Base-by-base conservation (phyloP, 1,140 invertebrate genomes). In the Eufriesea mexicana region DNA sequence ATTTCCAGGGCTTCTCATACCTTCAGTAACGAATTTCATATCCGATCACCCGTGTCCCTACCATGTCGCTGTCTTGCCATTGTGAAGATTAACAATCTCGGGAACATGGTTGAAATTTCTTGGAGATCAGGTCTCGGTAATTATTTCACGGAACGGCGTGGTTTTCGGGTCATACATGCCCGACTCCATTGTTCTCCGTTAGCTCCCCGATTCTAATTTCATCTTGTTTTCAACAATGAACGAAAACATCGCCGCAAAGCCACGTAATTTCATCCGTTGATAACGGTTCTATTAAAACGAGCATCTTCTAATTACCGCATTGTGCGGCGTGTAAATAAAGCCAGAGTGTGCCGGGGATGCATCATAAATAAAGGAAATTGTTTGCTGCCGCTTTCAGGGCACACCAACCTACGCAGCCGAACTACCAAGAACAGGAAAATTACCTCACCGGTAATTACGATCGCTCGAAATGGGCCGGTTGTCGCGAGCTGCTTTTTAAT, bases 221-320 rank as follows among this genome's bases (percentile, higher is more conserved):
- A 88, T 88, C 86, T 76, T 85, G 87, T 88, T 87, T 85, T 73
- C 79, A 78, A 73, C 70, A 55, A 49, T 70, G 79, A 83, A 87
- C 76, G 83, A 70, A 85, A 83, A 83, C 74, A 70, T 59, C 67
- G 42, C 55, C 76, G 75, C 54, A 74, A 82, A 84, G 70, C 83
- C 59, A 66, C 57, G 71, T 88, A 85, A 88, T 86, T 88, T 67
- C 74, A 86, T 83, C 84, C 72, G 66, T 54, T 62, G 81, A 89
- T 85, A 88, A 79, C 83, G 86, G 79, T 83, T 74, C 88, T 51
- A 83, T 78, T 84, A 78, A 78, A 73, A 76, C 72, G 67, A 77
- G 72, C 61, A 74, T 76, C 84, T 85, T 83, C 61, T 85, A 89
- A 89, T 89, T 89, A 89, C 84, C 62, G 61, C 76, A 86, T 83